Conservation (phyloP, 2,888 invertebrate genomes). For the Zootermopsis nevadensis region DNA sequence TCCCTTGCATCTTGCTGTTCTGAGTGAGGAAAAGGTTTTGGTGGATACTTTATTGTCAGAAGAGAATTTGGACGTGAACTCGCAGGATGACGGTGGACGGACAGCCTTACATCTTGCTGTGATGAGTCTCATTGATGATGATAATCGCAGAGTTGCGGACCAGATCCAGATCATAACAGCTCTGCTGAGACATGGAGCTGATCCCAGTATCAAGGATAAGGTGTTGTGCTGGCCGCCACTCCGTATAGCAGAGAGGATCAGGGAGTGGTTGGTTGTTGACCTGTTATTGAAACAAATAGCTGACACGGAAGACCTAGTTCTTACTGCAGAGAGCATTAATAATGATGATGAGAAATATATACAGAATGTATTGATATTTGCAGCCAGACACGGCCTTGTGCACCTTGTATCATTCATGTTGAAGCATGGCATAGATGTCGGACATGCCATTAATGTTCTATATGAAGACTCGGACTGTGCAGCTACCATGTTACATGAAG, state of each 20-base stretch:
- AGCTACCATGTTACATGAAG: conserved; percentile 1
- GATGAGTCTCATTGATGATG: not conserved
- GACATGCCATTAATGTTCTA: not conserved
- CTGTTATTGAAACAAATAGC: not conserved
- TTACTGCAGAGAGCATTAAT: not conserved
- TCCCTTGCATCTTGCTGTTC: conserved; percentile 38
- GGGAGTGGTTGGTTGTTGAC: not conserved
- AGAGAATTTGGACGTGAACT: not conserved
- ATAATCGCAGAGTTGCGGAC: not conserved
- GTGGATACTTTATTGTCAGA: not conserved
- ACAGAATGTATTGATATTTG: not conserved
- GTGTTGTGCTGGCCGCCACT: not conserved
- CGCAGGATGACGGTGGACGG: conserved; percentile 27
- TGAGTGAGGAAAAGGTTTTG: not conserved
- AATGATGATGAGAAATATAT: not conserved
- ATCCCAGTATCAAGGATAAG: not conserved
- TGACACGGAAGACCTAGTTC: not conserved
- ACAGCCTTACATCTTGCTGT: conserved; percentile 37
- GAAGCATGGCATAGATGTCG: not conserved
- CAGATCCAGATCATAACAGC: not conserved
- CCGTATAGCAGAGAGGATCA: not conserved
- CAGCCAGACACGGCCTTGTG: not conserved
- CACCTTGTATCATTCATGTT: not conserved
- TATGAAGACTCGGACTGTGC: not conserved
- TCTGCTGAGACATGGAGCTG: not conserved